phyloP scores from a whole-genome alignment of 1,140 invertebrate genomes.

The Hetaerina americana region DNA sequence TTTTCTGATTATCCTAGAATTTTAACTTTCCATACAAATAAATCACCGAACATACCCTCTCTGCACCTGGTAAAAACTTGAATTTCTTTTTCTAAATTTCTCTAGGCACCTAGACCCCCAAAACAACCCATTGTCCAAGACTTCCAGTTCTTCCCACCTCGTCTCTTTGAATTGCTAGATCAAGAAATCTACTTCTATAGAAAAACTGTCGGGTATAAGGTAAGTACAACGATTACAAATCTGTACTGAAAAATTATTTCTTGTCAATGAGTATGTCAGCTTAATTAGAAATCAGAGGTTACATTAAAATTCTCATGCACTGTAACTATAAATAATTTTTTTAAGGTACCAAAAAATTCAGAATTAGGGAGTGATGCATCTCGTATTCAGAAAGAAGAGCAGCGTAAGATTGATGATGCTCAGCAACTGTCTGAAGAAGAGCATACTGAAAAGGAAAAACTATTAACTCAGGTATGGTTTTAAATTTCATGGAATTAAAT shows the following conservation, averaged over 20 bases:
- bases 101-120: conserved; percentile 91
- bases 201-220: conserved; percentile 91
- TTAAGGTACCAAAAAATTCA: conserved; percentile 88
- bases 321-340: neutral
- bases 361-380: conserved; percentile 88
- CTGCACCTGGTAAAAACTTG: too few species aligned
- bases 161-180: conserved; percentile 93
- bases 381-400: conserved; percentile 90
- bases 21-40: too few species aligned
- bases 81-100: too few species aligned
- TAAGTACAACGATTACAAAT: too few species aligned
- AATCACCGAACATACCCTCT: too few species aligned
- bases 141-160: conserved; percentile 97
- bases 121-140: conserved; percentile 99
- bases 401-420: conserved; percentile 90
- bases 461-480: too few species aligned
- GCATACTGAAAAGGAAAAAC: conserved; percentile 76
- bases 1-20: too few species aligned
- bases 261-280: too few species aligned
- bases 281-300: too few species aligned
- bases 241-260: conserved; percentile 26
- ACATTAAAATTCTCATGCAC: conserved; percentile 10
- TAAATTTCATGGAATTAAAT: too few species aligned
- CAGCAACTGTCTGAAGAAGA: conserved; percentile 84
- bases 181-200: conserved; percentile 97